Conservation (phyloP, 1,140 invertebrate genomes). For the Harlomillsia oculata region DNA sequence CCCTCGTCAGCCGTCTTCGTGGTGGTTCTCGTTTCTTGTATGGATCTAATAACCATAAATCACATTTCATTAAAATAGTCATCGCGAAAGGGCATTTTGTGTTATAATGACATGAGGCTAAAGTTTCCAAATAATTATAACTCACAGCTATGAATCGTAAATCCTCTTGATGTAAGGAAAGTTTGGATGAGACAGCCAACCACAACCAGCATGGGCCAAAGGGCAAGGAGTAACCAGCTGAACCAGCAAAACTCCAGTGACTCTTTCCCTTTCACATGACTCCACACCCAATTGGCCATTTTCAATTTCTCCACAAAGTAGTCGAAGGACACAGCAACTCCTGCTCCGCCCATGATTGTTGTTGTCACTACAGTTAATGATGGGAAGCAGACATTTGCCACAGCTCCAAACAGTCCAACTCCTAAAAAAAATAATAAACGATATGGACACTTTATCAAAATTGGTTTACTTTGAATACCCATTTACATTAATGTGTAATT, state of each 20-base stretch:
- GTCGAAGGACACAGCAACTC: constrained; percentile 59
- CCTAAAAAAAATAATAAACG: constrained; percentile 11
- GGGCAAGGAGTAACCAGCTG: constrained; percentile 61
- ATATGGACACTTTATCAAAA: too few relatives aligned
- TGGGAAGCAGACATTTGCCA: constrained; percentile 31
- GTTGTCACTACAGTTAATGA: constrained; percentile 24
- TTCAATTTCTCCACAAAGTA: constrained; percentile 64
- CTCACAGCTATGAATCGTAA: constrained; percentile 45
- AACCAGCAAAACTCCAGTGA: constrained; percentile 51
- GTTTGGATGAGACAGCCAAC: constrained; percentile 59
- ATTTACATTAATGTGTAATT: too few relatives aligned
- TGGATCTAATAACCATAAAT: constrained; percentile 22
- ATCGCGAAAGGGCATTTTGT: background rate
- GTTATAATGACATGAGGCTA: background rate
- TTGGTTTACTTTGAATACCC: too few relatives aligned
- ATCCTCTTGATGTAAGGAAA: constrained; percentile 59
- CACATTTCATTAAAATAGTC: background rate
- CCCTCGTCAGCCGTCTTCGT: constrained; percentile 25
- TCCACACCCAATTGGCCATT: constrained; percentile 60
- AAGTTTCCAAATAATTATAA: constrained; percentile 8
- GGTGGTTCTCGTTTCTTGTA: constrained; percentile 29
- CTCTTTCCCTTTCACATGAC: constrained; percentile 40
- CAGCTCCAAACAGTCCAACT: constrained; percentile 30
- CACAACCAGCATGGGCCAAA: constrained; percentile 61
- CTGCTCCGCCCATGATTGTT: constrained; percentile 50